These are phyloP conservation scores for Nasua narica DNA, from an alignment of 2,797 vertebrate species.

Conservation along the genomic window DNA sequence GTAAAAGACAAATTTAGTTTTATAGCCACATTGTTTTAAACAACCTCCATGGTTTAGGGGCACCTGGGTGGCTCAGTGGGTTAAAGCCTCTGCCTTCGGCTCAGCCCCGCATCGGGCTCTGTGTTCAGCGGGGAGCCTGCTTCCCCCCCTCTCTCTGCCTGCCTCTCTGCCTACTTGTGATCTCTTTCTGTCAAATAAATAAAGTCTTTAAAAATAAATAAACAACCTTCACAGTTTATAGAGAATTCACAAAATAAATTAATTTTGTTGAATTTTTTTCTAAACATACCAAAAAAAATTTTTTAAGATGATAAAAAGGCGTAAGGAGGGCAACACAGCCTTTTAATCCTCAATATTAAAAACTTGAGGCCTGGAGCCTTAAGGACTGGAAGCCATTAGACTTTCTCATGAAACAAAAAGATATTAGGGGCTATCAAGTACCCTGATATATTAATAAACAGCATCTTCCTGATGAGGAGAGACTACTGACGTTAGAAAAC, in stretches of 20 bases:
- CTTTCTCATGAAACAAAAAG: neutral
- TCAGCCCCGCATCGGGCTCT: too few species aligned
- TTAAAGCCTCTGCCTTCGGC: too few species aligned
- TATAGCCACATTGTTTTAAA: neutral
- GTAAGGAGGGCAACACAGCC: neutral
- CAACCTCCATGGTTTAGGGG: too few species aligned
- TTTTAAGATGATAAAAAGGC: neutral
- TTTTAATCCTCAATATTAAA: neutral
- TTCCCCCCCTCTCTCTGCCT: too few species aligned
- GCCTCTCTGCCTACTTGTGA: too few species aligned
- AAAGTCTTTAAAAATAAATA: too few species aligned
- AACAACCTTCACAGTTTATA: neutral
- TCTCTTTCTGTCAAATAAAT: too few species aligned
- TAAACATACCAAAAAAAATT: neutral
- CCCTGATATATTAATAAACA: neutral
- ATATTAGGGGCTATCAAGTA: neutral
- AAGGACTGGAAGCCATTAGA: neutral
- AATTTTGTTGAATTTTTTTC: neutral
- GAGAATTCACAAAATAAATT: neutral
- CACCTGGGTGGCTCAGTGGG: too few species aligned
- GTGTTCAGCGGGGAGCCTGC: too few species aligned
- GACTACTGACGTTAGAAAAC: neutral
- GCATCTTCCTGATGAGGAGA: neutral
- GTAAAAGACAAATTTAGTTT: conserved; percentile 10
- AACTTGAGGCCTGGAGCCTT: neutral